A percentile compares a stretch with the other conserved stretches of the same genome.
Conservation (phyloP, 1,140 invertebrate genomes). For the Druon quercuslanigerum region DNA sequence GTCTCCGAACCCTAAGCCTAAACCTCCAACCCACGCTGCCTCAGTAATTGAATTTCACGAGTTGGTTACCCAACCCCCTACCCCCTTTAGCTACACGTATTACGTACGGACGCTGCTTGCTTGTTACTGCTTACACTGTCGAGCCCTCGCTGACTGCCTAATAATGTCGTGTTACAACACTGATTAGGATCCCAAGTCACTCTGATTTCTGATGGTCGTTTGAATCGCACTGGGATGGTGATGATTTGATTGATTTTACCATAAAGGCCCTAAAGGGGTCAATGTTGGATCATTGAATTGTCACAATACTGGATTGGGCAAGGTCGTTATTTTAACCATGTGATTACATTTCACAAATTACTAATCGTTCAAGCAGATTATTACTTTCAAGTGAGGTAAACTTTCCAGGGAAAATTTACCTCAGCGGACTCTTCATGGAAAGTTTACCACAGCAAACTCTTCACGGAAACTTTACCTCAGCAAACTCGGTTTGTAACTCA, state of each 20-base stretch:
- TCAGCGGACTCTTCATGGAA: too few species aligned
- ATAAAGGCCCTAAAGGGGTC: slow-evolving; percentile 10
- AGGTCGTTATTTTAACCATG: too few species aligned
- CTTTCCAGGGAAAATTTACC: too few species aligned
- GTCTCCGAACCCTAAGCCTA: slow-evolving; percentile 44
- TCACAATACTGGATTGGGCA: background rate
- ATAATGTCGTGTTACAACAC: slow-evolving; percentile 56
- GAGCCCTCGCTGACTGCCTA: slow-evolving; percentile 57
- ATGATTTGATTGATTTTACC: slow-evolving; percentile 28
- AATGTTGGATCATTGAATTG: slow-evolving; percentile 9
- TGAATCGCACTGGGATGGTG: slow-evolving; percentile 4
- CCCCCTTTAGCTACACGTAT: slow-evolving; percentile 40
- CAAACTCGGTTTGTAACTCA: too few species aligned
- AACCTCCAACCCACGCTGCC: slow-evolving; percentile 44
- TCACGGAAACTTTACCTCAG: too few species aligned
- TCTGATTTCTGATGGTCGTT: slow-evolving; percentile 25
- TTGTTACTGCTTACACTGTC: slow-evolving; percentile 31
- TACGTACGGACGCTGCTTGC: slow-evolving; percentile 33
- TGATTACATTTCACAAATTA: too few species aligned
- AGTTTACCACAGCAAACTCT: too few species aligned
- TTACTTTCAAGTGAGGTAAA: too few species aligned
- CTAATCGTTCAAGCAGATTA: too few species aligned
- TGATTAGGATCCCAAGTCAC: slow-evolving; percentile 51
- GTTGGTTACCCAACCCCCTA: slow-evolving; percentile 68
- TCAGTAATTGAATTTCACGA: slow-evolving; percentile 73